Evolutionary conservation across 1,140 invertebrate species (phyloP).

Genomic region (Leptinotarsa defecta): DNA sequence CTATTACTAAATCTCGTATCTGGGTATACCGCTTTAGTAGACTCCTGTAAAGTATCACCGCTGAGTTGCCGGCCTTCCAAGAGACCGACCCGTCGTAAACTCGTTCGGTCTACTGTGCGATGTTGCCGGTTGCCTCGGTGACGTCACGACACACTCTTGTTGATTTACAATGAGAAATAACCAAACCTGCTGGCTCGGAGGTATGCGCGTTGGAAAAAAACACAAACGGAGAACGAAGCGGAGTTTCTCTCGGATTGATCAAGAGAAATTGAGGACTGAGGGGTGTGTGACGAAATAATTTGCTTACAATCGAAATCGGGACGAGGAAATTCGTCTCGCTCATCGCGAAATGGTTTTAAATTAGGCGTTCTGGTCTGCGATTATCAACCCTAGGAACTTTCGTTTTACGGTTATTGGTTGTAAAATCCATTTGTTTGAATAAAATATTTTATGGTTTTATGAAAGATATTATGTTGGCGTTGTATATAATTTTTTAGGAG

Average conservation of each 20-base stretch:
- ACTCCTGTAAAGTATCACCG: conserved; percentile 26
- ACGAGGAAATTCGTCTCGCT: not conserved
- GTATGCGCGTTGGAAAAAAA: conserved; percentile 30
- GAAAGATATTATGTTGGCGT: too few relatives aligned
- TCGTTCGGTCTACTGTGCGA: conserved; percentile 27
- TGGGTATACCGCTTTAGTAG: conserved; percentile 37
- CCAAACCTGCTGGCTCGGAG: conserved; percentile 41
- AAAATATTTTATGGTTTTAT: too few relatives aligned
- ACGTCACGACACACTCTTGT: conserved; percentile 49
- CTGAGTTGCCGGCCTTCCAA: conserved; percentile 14
- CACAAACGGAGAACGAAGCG: conserved; percentile 13
- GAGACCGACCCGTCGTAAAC: conserved; percentile 18
- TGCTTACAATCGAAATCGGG: conserved; percentile 5
- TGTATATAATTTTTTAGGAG: too few relatives aligned
- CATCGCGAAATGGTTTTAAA: not conserved
- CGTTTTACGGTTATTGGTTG: too few relatives aligned
- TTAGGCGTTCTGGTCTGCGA: not conserved
- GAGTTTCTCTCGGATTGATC: conserved; percentile 6
- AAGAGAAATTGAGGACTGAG: conserved; percentile 11
- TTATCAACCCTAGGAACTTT: too few relatives aligned
- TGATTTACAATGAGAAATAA: conserved; percentile 55
- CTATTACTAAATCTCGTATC: conserved; percentile 41
- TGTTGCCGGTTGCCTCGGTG: conserved; percentile 40
- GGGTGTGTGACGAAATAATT: conserved; percentile 12
- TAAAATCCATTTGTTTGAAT: too few relatives aligned